Base-by-base conservation (phyloP, 92 coral and sea anemone species). In the Zoanthus solanderi region DNA sequence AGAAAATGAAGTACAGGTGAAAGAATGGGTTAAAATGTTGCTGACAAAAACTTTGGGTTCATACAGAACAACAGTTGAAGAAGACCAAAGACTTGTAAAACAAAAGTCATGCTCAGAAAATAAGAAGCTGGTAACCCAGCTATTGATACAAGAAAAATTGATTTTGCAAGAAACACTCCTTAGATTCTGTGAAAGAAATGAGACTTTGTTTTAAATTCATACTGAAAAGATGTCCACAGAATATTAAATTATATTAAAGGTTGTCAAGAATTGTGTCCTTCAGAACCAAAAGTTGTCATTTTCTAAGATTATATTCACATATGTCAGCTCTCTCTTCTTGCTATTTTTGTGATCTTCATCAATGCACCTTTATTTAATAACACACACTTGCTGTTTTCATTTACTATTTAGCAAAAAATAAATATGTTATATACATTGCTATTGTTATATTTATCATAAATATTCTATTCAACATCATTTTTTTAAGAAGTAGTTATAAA, bases 101-200 rank as follows among this genome's bases (percentile, higher is more conserved):
- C 67, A 67, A 18, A 14, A 29, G 14, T n/a, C 23, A 2, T 75
- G 57, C 75, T 47, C 96, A 5, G 85, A 50, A 13, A 96, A 90
- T 72, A 74, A 83, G 83, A 74, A 83, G 63, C 65, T 92, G 5
- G 93, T 90, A 1, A 15, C 83, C 60, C 86, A 87, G 71, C 87
- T 96, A n/a, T 73, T 92, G 87, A 45, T 79, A 47, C 92, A 93
- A 76, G 97, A 96, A 76, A 94, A 53, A 37, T 73, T 75, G 28
- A 91, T 93, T 32, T 71, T 96, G 83, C 46, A 47, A 78, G 76
- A 87, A 28, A 90, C 87, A 50, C 78, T 94, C 5, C 4, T 32
- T 34, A 48, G 57, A 61, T 73, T 65, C 58, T 45, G 58, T 31
- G 15, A 69, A 66, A 42, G n/a, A 45, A 29, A 7, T 30, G 0